phyloP scores from a whole-genome alignment of 2,113 vertebrate species.

The Hystrix brachyura region DNA sequence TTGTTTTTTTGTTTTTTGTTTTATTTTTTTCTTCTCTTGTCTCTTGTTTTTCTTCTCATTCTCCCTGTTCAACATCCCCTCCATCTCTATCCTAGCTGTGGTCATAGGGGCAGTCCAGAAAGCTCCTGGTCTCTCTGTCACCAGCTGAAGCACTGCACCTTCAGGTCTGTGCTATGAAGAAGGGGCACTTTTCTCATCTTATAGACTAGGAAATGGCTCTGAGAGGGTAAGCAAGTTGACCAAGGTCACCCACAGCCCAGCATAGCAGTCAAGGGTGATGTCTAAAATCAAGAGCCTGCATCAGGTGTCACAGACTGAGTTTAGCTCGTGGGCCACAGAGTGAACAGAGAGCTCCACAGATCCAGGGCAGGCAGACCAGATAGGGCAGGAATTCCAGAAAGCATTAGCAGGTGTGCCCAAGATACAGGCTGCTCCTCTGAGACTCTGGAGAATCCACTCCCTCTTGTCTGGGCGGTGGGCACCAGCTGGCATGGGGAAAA shows the following conservation, averaged over 20 bases:
- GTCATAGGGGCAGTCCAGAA: neutral
- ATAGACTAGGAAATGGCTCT: neutral
- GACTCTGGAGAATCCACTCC: neutral
- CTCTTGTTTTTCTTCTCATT: neutral
- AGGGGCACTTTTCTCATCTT: neutral
- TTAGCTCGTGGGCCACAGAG: neutral
- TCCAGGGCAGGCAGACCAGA: neutral
- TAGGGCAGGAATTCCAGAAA: neutral
- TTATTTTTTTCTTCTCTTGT: neutral
- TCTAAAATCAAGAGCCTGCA: neutral
- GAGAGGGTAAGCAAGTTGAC: neutral
- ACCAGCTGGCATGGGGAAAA: neutral
- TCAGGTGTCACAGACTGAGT: neutral
- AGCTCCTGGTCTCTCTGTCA: neutral
- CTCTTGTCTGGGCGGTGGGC: rapidly evolving
- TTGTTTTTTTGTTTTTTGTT: neutral
- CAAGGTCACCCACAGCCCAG: neutral
- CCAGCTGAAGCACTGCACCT: neutral
- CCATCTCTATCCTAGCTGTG: neutral
- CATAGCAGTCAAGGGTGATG: neutral
- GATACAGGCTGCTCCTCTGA: neutral
- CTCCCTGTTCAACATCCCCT: neutral
- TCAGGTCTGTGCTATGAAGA: neutral
- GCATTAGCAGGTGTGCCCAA: neutral
- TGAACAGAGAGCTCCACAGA: neutral